These are phyloP conservation scores for Agapornis canus DNA, from an alignment of 2,797 vertebrate genomes.

Conservation along the genomic window DNA sequence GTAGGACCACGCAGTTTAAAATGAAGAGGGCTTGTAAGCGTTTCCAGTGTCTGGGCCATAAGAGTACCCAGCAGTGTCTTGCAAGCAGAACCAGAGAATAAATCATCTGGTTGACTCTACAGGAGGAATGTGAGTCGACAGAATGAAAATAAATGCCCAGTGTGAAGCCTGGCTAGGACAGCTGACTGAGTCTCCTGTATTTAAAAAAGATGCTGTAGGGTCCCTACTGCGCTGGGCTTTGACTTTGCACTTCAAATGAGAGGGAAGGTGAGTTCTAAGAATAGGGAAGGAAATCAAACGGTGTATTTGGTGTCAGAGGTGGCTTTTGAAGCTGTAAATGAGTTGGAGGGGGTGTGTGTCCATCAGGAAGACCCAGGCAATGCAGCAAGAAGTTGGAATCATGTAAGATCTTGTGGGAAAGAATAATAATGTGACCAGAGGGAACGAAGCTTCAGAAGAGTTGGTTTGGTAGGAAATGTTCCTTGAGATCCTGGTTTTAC, in stretches of 20 bases:
- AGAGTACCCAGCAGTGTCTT: constrained; percentile 20
- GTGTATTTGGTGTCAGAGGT: not conserved
- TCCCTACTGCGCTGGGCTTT: not conserved
- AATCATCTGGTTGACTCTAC: constrained; percentile 54
- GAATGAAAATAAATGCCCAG: constrained; percentile 59
- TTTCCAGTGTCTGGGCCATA: constrained; percentile 20
- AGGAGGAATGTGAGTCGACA: constrained; percentile 51
- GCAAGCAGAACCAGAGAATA: constrained; percentile 10
- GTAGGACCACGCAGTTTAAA: not conserved
- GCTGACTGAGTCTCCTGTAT: constrained; percentile 26
- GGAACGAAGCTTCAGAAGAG: not conserved
- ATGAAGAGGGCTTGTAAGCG: not conserved
- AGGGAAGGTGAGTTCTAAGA: not conserved
- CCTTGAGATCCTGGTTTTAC: not conserved
- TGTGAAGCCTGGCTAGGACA: constrained; percentile 56
- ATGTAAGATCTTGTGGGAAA: not conserved
- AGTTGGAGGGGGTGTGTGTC: not conserved
- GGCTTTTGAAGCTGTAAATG: not conserved
- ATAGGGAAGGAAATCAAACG: not conserved
- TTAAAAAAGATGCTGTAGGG: not conserved
- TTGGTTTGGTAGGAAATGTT: not conserved
- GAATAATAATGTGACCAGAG: not conserved
- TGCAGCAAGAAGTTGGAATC: not conserved
- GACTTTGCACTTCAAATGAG: not conserved
- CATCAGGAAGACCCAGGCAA: not conserved